Evolutionary conservation across 2,797 vertebrate species (phyloP), one percentile per base, ranked within the genome.

Genomic region (Pantherophis vulpinus): DNA sequence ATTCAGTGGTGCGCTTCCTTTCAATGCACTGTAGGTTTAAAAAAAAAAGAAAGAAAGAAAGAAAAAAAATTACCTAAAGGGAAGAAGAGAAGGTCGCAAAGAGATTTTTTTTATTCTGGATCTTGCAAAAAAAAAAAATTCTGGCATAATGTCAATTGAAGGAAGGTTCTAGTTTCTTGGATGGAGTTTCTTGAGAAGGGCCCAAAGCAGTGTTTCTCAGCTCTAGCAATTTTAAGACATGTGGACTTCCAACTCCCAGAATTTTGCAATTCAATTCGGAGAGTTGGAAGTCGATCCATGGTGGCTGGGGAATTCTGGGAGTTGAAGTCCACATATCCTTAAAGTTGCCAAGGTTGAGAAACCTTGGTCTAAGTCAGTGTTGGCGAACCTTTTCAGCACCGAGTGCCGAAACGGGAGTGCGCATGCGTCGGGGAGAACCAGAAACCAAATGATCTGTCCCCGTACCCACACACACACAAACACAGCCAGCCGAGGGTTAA

Each of bases 1-100:
- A 94, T 95, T 96, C 96, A 95, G 93, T 27, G 0, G 13, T 63
- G 61, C 37, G 89, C 92, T 95, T 90, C 94, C 61, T 90, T 60
- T 56, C 89, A 88, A 83, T 87, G 42, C 13, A 0, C 94, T 93
- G 60, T 61, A 2, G 86, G 93, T 92, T 94, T 37, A 37, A 37
- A 42, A 42, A 42, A 42, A 42, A 42, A 42, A 42, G 42, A 42
- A 42, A 42, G 42, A 42, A 42, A 42, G 1, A 59, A 59, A 59
- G 2, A 23, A 23, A 8, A 4, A 63, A 91, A 13, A 88, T 55
- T 86, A 87, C 88, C 55, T 87, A 89, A 92, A 96, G 60, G 74
- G 90, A 87, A 89, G 63, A 63, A 86, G 74, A 58, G 91, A 37
- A 79, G 7, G 70, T 23, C 16, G 10, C 37, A 47, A 83, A 83